These are phyloP conservation scores for Tetanocera ferruginea DNA, from an alignment of 2,888 invertebrate genomes.

Conservation along the genomic window DNA sequence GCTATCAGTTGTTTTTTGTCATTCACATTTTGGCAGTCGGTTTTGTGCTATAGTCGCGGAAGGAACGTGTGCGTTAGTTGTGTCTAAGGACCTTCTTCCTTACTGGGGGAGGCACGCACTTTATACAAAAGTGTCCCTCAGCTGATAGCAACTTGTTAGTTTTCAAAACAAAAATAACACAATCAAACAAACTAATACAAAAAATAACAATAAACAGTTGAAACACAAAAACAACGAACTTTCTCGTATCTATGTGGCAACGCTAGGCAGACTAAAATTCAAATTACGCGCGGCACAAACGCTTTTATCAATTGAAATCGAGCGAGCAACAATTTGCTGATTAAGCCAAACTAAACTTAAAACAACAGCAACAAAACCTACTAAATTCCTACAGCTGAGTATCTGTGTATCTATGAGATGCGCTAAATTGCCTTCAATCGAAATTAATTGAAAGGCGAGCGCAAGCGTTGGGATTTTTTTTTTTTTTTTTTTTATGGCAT, in stretches of 20 bases:
- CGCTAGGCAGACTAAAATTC: background rate
- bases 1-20: constrained; percentile 39
- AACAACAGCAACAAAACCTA: constrained; percentile 4
- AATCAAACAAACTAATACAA: background rate
- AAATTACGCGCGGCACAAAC: constrained; percentile 24
- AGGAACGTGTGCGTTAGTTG: constrained; percentile 24
- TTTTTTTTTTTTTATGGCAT: constrained; percentile 18
- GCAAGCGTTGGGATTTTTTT: constrained; percentile 35
- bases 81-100: background rate
- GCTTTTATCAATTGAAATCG: constrained; percentile 32
- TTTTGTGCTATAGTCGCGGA: constrained; percentile 40
- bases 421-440: constrained; percentile 63
- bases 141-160: background rate
- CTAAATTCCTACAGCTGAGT: constrained; percentile 20
- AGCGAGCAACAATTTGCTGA: constrained; percentile 29
- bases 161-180: background rate
- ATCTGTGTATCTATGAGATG: constrained; percentile 40
- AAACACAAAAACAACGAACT: background rate
- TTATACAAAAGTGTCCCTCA: background rate
- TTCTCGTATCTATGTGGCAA: background rate
- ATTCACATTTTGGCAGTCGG: constrained; percentile 39
- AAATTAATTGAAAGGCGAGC: constrained; percentile 57
- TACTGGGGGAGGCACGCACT: background rate
- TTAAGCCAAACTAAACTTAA: constrained; percentile 21
- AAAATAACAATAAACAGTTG: background rate